phyloP scores from a whole-genome alignment of 2,113 vertebrate genomes.

The Oncorhynchus nerka region DNA sequence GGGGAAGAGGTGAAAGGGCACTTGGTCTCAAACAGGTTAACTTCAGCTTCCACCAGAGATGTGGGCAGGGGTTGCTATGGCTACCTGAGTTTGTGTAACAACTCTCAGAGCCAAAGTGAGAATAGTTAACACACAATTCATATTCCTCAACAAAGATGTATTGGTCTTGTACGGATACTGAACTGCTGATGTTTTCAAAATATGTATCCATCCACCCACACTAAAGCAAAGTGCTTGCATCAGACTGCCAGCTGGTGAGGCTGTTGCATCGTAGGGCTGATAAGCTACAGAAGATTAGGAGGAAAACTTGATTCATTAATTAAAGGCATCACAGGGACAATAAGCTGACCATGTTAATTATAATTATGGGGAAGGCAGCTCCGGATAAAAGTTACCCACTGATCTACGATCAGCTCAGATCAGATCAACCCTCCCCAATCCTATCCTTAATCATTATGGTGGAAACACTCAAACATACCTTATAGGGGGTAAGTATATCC shows the following conservation, averaged over 20 bases:
- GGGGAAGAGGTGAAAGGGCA: no score
- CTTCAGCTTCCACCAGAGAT: conserved; percentile 11
- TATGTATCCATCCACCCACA: no score
- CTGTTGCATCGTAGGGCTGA: conserved; percentile 47
- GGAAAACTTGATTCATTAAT: conserved; percentile 70
- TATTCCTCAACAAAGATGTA: neutral
- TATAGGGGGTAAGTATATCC: no score
- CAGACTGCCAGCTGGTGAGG: conserved; percentile 53
- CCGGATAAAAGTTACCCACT: no score
- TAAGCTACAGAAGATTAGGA: conserved; percentile 62
- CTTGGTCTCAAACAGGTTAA: neutral
- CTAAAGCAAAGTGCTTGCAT: conserved; percentile 54
- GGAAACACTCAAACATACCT: no score
- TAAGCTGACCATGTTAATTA: conserved; percentile 64
- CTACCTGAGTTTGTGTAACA: neutral
- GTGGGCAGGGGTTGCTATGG: no score
- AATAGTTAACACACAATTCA: neutral
- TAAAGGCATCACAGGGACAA: conserved; percentile 64
- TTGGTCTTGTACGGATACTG: conserved; percentile 1
- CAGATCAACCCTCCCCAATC: no score
- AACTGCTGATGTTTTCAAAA: conserved; percentile 19
- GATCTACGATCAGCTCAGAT: no score
- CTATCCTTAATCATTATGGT: no score
- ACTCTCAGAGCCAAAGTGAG: neutral
- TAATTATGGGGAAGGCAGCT: neutral